Percentiles rank a stretch among this genome's conserved stretches.
phyloP scores from a whole-genome alignment of 2,797 vertebrate species.

The Xiphophorus birchmanni region DNA sequence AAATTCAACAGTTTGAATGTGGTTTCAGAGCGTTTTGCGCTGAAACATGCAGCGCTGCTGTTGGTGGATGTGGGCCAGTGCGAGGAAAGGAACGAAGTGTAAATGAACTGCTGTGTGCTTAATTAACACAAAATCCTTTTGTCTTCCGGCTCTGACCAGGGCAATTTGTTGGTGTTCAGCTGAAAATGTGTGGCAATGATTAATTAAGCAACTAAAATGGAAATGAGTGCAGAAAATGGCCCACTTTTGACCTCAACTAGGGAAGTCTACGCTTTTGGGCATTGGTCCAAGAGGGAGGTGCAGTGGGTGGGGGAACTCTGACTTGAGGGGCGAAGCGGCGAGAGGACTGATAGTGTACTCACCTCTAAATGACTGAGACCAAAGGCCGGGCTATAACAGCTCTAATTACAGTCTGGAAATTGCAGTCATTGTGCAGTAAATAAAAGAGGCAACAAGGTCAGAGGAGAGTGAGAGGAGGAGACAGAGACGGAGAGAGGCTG shows the following conservation, averaged over 20 bases:
- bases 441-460: conserved; percentile 69
- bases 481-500: conserved; percentile 32
- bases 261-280: conserved; percentile 19
- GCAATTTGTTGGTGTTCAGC: conserved; percentile 73
- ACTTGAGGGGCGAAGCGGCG: conserved; percentile 17
- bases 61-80: conserved; percentile 32
- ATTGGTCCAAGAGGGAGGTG: conserved; percentile 8
- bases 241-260: conserved; percentile 30
- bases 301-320: conserved; percentile 19
- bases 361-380: conserved; percentile 65
- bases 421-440: conserved; percentile 69
- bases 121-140: conserved; percentile 78
- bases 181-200: conserved; percentile 70
- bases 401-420: conserved; percentile 69
- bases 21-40: conserved; percentile 27
- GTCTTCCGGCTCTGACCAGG: conserved; percentile 71
- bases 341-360: conserved; percentile 46
- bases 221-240: conserved; percentile 45
- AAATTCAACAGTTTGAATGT: conserved; percentile 28
- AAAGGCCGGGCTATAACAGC: conserved; percentile 58
- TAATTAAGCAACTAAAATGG: conserved; percentile 64
- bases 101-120: conserved; percentile 72
- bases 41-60: conserved; percentile 42
- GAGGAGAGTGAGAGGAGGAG: conserved; percentile 25
- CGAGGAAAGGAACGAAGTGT: conserved; percentile 41